Percentiles rank a stretch among this genome's conserved stretches.
phyloP scores from a whole-genome alignment of 2,797 vertebrate species.

The Sebastes alutus region DNA sequence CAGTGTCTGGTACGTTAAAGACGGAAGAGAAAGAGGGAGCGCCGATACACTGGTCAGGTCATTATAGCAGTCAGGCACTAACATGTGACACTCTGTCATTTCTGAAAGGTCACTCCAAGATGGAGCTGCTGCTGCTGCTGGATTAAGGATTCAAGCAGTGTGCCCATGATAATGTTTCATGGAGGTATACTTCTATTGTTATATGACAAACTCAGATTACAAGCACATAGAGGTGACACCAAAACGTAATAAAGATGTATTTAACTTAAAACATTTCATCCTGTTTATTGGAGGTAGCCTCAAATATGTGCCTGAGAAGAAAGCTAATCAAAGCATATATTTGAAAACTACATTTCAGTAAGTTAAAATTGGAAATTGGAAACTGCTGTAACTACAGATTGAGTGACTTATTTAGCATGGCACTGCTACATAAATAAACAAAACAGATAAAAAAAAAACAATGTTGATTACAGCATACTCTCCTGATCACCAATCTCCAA shows the following conservation, averaged over 20 bases:
- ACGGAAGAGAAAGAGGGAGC: neutral
- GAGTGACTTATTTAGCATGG: no score
- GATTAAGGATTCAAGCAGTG: conserved; percentile 34
- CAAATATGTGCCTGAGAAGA: neutral
- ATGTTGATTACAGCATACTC: no score
- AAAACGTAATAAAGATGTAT: neutral
- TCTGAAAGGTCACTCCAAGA: conserved; percentile 66
- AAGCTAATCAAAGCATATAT: neutral
- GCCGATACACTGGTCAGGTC: neutral
- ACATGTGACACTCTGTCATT: conserved; percentile 51
- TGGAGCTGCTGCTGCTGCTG: conserved; percentile 44
- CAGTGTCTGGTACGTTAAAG: neutral
- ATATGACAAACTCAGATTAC: neutral
- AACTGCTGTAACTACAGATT: no score
- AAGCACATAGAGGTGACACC: neutral
- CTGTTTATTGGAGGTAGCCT: neutral
- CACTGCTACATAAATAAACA: no score
- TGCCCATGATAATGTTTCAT: conserved; percentile 10
- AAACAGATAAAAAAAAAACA: no score
- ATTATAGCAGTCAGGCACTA: conserved; percentile 41
- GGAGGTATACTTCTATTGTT: conserved; percentile 1
- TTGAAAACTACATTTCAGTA: neutral
- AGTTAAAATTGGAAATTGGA: no score
- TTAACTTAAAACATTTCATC: neutral
- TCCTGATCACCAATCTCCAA: no score